Evolutionary conservation across 2,113 vertebrate genomes (phyloP), one percentile per base, ranked within the genome.

Genomic region (Scophthalmus maximus): DNA sequence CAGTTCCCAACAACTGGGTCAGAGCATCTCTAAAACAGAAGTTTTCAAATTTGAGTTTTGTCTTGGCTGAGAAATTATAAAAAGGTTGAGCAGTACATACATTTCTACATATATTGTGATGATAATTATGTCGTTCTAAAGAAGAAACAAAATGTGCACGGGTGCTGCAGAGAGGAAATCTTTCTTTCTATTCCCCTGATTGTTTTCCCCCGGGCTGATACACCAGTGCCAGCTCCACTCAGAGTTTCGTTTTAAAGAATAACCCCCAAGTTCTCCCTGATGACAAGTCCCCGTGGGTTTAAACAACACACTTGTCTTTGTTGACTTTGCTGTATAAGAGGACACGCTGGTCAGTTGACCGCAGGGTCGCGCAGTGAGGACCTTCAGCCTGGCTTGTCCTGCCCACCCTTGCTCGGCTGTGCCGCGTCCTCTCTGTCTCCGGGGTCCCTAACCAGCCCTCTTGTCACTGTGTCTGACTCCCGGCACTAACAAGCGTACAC

Each of bases 401-500:
- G 32, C 58, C 50, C 18, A 2, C 64, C 29, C 52, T 52, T 9
- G 11, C 65, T 81, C 63, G 63, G 64, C 70, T 62, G 29, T 62
- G 53, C 65, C 66, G 36, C 17, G 10, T 68, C n/a, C n/a, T 74
- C 64, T 59, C 34, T 38, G 34, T 79, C 74, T 77, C 67, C 62
- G 44, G 47, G 34, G 66, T 68, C 82, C 73, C 80, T 68, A 47
- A 64, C 60, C 78, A 81, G 80, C 63, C 73, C 55, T 50, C 73
- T 65, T 76, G 79, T 81, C 79, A 73, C 59, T 29, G 59, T 76
- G 38, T 62, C 49, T 26, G 23, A 25, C 67, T 67, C 73, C 64
- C 68, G 38, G 44, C 68, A 8, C 65, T 83, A 81, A 85, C 81
- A 68, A 72, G 82, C 76, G n/a, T 20, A 18, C 68, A 25, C 57